A percentile compares a stretch with the other conserved stretches of the same genome.
Evolutionary conservation across 2,888 invertebrate species (phyloP).

Genomic region (Drosophila fungiperda): DNA sequence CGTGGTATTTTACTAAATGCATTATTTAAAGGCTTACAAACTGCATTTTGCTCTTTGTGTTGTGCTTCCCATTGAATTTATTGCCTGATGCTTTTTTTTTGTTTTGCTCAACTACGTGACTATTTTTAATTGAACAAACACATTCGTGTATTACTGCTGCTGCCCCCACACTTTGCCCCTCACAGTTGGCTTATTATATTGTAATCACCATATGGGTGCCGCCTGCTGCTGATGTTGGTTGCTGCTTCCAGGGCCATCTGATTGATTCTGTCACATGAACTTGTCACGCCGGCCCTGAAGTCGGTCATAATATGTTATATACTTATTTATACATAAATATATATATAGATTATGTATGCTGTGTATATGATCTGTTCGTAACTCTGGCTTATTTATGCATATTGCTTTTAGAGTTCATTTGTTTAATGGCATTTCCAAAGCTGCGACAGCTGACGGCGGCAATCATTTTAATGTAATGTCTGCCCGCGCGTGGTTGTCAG

Average conservation of each 20-base stretch:
- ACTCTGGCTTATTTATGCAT: slow-evolving; percentile 64
- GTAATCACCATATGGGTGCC: slow-evolving; percentile 67
- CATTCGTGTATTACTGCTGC: not conserved
- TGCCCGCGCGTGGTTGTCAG: slow-evolving; percentile 28
- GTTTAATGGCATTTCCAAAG: slow-evolving; percentile 63
- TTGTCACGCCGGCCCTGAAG: slow-evolving; percentile 66
- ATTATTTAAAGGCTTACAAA: slow-evolving; percentile 17
- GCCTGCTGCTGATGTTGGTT: slow-evolving; percentile 31
- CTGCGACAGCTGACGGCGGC: slow-evolving; percentile 19
- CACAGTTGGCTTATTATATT: slow-evolving; percentile 38
- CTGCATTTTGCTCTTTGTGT: slow-evolving; percentile 26
- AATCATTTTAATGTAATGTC: slow-evolving; percentile 55
- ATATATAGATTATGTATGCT: not conserved
- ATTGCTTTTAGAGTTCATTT: slow-evolving; percentile 73
- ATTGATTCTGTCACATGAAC: slow-evolving; percentile 71
- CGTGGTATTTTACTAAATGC: slow-evolving; percentile 20
- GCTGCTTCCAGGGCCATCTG: slow-evolving; percentile 53
- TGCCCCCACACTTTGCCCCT: not conserved
- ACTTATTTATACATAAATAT: not conserved
- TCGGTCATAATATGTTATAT: slow-evolving; percentile 47
- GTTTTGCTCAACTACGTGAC: slow-evolving; percentile 56
- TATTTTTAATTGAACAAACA: slow-evolving; percentile 55
- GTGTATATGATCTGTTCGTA: slow-evolving; percentile 32
- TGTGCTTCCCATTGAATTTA: slow-evolving; percentile 27
- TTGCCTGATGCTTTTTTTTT: slow-evolving; percentile 27